Evolutionary conservation across 2,888 invertebrate genomes (phyloP).

Genomic region (Galerucella nymphaeae): DNA sequence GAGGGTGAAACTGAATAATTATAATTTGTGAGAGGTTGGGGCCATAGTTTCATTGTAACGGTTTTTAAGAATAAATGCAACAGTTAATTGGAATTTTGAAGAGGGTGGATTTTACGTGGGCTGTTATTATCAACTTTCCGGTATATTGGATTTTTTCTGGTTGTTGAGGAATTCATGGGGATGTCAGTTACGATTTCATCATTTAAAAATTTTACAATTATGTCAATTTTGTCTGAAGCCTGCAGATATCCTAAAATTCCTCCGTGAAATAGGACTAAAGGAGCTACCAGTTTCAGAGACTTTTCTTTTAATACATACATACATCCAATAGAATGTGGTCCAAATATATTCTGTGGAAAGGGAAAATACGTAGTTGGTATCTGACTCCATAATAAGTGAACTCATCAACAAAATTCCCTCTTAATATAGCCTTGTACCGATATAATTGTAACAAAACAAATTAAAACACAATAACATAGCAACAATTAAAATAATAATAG

Average conservation of each 20-base stretch:
- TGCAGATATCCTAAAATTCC: no score
- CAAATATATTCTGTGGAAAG: not conserved
- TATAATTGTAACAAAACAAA: constrained; percentile 18
- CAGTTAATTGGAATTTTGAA: constrained; percentile 6
- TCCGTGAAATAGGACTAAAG: no score
- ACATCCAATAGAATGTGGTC: no score
- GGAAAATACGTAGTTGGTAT: not conserved
- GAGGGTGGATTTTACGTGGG: not conserved
- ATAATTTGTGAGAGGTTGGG: constrained; percentile 26
- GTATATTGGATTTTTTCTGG: no score
- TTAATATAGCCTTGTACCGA: constrained; percentile 3
- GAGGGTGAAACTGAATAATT: constrained; percentile 49
- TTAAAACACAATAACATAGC: constrained; percentile 31
- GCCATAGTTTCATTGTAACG: constrained; percentile 16
- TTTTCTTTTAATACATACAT: no score
- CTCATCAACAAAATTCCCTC: constrained; percentile 5
- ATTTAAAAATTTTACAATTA: no score
- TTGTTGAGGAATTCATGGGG: no score
- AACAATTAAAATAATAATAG: constrained; percentile 41
- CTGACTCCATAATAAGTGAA: not conserved
- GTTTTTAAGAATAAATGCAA: constrained; percentile 22
- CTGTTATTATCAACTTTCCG: not conserved
- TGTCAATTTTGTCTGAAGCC: no score
- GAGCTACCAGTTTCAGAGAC: no score
- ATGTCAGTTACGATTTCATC: no score